Base-by-base conservation (phyloP, 1,140 invertebrate genomes). In the Xylocopa sonorina region DNA sequence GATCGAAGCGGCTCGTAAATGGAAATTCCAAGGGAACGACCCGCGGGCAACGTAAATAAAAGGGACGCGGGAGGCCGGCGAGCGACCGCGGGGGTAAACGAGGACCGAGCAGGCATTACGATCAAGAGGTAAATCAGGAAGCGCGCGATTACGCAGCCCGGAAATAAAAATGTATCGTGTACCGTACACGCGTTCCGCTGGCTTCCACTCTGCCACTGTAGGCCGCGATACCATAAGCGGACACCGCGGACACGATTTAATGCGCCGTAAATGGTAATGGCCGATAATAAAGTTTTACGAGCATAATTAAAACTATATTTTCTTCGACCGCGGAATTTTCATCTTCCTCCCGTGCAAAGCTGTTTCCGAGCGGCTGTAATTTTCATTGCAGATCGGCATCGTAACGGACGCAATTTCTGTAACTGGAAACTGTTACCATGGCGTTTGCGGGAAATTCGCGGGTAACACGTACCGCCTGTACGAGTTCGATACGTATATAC, bases 281-380 rank as follows among this genome's bases (percentile, higher is more conserved):
- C 43, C 55, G 43, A 78, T 78, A 71, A 78, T 71, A 78, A 78
- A 78, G 1, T 78, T 78, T 78, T 71, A 78, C 67, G 75, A 78
- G 53, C 41, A 51, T 71, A 78, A 71, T 78, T 78, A 67, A 78
- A 78, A 78, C 46, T 71, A 51, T 60, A 78, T 60, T 78, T 78
- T n/a, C 21, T 71, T 62, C 38, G 7, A 0, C 16, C 18, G 38
- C 27, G 32, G 2, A 21, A 43, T 29, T 32, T 46, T 38, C 43
- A 18, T 74, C 24, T 24, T 16, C 1, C 32, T 10, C 18, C n/a
- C 21, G 3, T 10, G 10, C 12, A 21, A 34, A 32, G 14, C 9
- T n/a, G 32, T 34, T 60, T 60, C 14, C 21, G 21, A 34, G 10
- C 1, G 32, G 9, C 3, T n/a, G 21, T 12, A 60, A 46, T 64